Base-by-base conservation (phyloP, 2,113 vertebrate genomes). In the Corythoichthys haematopterus region DNA sequence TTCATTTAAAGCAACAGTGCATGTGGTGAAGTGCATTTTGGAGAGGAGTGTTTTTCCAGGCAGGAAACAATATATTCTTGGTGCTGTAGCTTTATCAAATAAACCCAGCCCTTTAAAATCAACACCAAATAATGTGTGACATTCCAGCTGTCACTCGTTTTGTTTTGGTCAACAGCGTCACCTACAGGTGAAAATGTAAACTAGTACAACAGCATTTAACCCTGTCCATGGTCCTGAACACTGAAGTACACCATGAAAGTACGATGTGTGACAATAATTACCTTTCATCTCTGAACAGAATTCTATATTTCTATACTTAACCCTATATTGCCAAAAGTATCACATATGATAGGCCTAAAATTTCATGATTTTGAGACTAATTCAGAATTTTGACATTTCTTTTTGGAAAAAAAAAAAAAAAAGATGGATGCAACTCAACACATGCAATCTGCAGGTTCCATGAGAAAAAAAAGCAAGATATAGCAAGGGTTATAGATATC, bases 41-140 rank as follows among this genome's bases (percentile, higher is more conserved):
- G 91, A 50, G 92, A 93, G 74, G 92, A 92, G 85, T 69, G 62
- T 47, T 59, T 6, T 55, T 15, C 40, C 45, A 58, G 55, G 2
- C 33, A 15, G 15, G 58, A 16, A 2, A 16, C 1, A 33, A 43
- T 43, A 43, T 43, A 43, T 43, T 6, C 6, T 43, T 7, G 6
- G 6, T 43, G 9, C 40, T 72, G 86, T 91, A 61, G 94, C 94
- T 67, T 43, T 95, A 94, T 81, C 92, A 90, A 71, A 75, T 95
- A 77, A 93, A 93, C 66, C 88, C 89, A 11, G 90, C 91, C 40
- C 93, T 95, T 96, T 87, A 93, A 90, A 77, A 92, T 98, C 71
- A 93, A 94, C 84, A 94, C 93, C 38, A 93, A 93, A 94, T 95
- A 87, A 20, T 20, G 51, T 43, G 38, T 37, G 48, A 16, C 2